Conservation (phyloP, 2,797 vertebrate species). For the Clarias laeviceps region DNA sequence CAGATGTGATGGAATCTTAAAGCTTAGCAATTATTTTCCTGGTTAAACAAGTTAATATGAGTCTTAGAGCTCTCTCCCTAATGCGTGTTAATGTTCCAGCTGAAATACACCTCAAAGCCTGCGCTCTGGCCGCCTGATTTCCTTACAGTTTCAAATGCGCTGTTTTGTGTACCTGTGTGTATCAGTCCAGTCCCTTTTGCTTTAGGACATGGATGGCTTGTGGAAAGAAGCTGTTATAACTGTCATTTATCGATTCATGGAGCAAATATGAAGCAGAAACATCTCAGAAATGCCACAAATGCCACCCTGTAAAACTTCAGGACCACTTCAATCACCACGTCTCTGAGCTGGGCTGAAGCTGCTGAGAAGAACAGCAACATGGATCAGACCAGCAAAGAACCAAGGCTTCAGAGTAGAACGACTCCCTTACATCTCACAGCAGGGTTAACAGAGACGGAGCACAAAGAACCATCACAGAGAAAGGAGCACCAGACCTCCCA, state of each 20-base stretch:
- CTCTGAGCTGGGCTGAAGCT: constrained; percentile 2
- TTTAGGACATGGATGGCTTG: too few species aligned
- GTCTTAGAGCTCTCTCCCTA: too few species aligned
- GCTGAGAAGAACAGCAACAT: background rate
- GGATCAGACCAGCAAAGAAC: background rate
- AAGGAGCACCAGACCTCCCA: background rate
- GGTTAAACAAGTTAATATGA: too few species aligned
- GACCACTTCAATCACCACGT: background rate
- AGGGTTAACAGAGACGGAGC: background rate
- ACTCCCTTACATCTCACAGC: background rate
- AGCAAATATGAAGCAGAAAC: background rate
- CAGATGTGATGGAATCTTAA: too few species aligned
- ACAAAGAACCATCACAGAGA: background rate
- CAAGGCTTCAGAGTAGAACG: background rate
- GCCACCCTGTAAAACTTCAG: background rate
- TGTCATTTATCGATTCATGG: background rate
- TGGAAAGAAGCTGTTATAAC: too few species aligned
- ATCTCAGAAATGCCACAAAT: background rate
- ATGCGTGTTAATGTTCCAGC: too few species aligned
- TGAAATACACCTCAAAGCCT: too few species aligned
- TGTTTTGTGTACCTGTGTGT: too few species aligned
- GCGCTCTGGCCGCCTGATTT: too few species aligned
- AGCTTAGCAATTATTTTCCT: too few species aligned
- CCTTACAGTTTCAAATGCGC: too few species aligned
- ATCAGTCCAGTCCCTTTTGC: too few species aligned